Percentiles rank a stretch among this genome's conserved stretches.
Evolutionary conservation across 2,113 vertebrate species (phyloP).

Genomic region (Tachysurus vachellii): DNA sequence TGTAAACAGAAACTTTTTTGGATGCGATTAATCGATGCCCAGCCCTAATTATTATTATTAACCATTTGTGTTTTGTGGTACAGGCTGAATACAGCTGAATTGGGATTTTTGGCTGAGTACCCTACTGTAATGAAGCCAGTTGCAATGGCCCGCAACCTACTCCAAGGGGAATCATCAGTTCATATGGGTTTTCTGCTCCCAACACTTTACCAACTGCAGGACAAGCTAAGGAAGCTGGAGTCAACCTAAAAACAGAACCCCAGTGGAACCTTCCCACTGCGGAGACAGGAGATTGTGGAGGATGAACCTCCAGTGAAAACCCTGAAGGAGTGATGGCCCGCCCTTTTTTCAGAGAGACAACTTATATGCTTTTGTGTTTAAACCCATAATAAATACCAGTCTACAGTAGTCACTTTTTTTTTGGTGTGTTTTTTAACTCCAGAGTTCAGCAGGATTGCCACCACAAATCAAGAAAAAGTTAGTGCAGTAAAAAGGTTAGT

Average conservation of each 20-base stretch:
- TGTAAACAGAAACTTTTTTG: too few species aligned
- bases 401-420: background rate
- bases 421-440: background rate
- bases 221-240: too few species aligned
- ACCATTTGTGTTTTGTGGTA: too few species aligned
- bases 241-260: slow-evolving; percentile 14
- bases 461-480: too few species aligned
- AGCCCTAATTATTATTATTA: too few species aligned
- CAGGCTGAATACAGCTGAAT: background rate
- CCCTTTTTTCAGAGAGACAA: background rate
- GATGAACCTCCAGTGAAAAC: background rate
- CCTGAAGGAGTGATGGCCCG: background rate
- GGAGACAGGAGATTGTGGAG: background rate
- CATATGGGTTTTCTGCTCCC: slow-evolving; percentile 46
- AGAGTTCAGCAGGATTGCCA: background rate
- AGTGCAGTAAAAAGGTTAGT: too few species aligned
- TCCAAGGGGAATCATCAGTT: too few species aligned
- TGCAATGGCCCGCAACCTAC: too few species aligned
- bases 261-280: too few species aligned
- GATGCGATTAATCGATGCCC: too few species aligned
- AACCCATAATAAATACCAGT: background rate
- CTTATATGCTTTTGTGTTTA: background rate
- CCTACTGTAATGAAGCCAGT: too few species aligned
- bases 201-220: slow-evolving; percentile 36
- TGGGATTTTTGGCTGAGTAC: background rate